Conservation (phyloP, 2,797 vertebrate species). For the Lycodopsis pacificus region DNA sequence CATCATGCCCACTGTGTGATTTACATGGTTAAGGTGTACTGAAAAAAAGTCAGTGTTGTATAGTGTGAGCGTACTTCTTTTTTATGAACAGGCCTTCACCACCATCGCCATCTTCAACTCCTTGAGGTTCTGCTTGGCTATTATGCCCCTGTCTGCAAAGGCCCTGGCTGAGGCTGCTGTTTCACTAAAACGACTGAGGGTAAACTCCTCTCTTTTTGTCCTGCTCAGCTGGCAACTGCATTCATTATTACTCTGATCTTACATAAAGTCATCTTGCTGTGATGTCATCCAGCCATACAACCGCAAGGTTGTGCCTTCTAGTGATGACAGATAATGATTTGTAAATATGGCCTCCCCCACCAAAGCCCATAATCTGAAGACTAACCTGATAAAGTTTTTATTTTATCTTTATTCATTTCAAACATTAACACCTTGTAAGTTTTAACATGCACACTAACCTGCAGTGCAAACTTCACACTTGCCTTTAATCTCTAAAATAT, state of each 20-base stretch:
- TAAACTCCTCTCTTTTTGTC: constrained; percentile 53
- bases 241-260: neutral
- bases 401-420: neutral
- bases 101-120: constrained; percentile 87
- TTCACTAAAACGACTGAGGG: constrained; percentile 84
- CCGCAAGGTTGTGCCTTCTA: neutral
- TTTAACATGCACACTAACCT: neutral
- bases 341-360: too few relatives aligned
- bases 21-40: neutral
- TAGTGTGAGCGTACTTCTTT: constrained; percentile 5
- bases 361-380: neutral
- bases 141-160: constrained; percentile 83
- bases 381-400: neutral
- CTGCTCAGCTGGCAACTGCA: neutral
- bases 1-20: neutral
- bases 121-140: constrained; percentile 83
- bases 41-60: neutral
- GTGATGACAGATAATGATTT: neutral
- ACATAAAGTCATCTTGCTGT: neutral
- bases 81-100: constrained; percentile 83
- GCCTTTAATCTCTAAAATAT: neutral
- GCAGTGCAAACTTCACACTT: neutral
- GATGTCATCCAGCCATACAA: neutral
- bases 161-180: constrained; percentile 82
- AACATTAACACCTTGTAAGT: neutral